Conservation (phyloP, 2,888 invertebrate genomes). For the Lymantria monacha region DNA sequence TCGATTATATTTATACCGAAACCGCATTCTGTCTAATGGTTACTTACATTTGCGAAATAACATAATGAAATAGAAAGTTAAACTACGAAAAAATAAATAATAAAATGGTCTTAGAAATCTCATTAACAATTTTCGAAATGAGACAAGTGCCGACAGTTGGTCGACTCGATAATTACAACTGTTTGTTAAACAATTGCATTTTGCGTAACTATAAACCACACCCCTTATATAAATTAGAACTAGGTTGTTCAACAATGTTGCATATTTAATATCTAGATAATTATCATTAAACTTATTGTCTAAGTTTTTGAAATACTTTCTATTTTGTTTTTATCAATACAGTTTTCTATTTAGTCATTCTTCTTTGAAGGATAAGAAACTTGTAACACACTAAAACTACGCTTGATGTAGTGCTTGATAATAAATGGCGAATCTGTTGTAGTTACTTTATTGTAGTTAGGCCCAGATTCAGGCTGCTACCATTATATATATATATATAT, state of each 20-base stretch:
- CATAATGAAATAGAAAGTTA: constrained; percentile 16
- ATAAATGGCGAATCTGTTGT: too few relatives aligned
- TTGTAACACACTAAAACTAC: too few relatives aligned
- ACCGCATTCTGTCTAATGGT: constrained; percentile 23
- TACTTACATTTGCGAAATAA: constrained; percentile 15
- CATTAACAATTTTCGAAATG: neutral
- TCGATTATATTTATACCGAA: constrained; percentile 15
- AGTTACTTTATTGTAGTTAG: too few relatives aligned
- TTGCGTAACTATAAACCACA: constrained; percentile 50
- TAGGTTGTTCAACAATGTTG: constrained; percentile 24
- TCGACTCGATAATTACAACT: constrained; percentile 41
- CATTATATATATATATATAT: too few relatives aligned
- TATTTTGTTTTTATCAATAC: neutral
- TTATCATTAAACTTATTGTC: too few relatives aligned
- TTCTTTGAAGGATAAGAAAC: too few relatives aligned
- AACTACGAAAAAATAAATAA: neutral
- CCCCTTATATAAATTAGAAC: constrained; percentile 45
- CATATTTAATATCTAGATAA: constrained; percentile 13
- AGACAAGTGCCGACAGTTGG: constrained; percentile 32
- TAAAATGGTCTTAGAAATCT: neutral
- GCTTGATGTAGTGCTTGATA: too few relatives aligned
- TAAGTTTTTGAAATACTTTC: too few relatives aligned
- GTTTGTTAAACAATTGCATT: constrained; percentile 52
- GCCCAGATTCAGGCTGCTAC: too few relatives aligned
- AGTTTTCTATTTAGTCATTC: neutral